Conservation (phyloP, 2,113 vertebrate species). For the Neoarius graeffei region DNA sequence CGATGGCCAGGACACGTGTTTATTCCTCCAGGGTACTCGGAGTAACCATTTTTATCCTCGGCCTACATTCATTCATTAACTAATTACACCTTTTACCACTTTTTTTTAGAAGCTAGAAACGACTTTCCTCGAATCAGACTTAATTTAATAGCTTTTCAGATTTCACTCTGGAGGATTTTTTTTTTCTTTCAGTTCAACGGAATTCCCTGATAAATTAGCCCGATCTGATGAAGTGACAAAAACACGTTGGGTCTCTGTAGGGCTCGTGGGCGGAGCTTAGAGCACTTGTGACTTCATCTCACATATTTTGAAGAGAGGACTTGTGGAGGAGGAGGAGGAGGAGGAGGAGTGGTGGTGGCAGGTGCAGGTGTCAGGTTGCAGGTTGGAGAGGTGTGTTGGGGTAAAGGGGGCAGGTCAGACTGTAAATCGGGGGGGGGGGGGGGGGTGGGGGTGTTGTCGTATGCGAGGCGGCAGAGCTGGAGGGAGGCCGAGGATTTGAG, state of each 20-base stretch:
- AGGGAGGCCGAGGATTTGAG: slow-evolving; percentile 25
- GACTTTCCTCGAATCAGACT: slow-evolving; percentile 51
- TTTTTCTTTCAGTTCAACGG: slow-evolving; percentile 29
- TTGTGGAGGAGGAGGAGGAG: slow-evolving; percentile 46
- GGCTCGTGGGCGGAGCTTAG: slow-evolving; percentile 55
- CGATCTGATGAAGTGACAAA: slow-evolving; percentile 63
- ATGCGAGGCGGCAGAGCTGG: slow-evolving; percentile 18
- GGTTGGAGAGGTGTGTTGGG: slow-evolving; percentile 54
- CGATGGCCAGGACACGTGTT: neutral
- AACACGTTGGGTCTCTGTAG: slow-evolving; percentile 42
- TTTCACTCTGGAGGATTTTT: slow-evolving; percentile 29
- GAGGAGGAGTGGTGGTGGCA: slow-evolving; percentile 53
- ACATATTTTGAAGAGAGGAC: slow-evolving; percentile 50
- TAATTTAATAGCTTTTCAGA: slow-evolving; percentile 50
- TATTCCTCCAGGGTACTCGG: slow-evolving; percentile 10
- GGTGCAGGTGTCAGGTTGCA: slow-evolving; percentile 59
- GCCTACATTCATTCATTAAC: slow-evolving; percentile 50
- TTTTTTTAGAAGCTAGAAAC: slow-evolving; percentile 30
- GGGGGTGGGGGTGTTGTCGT: too few relatives aligned
- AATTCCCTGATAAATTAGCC: slow-evolving; percentile 53
- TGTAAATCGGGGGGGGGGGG: slow-evolving; percentile 25
- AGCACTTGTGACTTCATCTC: slow-evolving; percentile 45
- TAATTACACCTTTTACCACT: slow-evolving; percentile 57
- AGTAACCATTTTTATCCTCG: slow-evolving; percentile 32
- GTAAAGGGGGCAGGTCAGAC: slow-evolving; percentile 51